Evolutionary conservation across 2,888 invertebrate genomes (phyloP).

Genomic region (Oasisia sp.): DNA sequence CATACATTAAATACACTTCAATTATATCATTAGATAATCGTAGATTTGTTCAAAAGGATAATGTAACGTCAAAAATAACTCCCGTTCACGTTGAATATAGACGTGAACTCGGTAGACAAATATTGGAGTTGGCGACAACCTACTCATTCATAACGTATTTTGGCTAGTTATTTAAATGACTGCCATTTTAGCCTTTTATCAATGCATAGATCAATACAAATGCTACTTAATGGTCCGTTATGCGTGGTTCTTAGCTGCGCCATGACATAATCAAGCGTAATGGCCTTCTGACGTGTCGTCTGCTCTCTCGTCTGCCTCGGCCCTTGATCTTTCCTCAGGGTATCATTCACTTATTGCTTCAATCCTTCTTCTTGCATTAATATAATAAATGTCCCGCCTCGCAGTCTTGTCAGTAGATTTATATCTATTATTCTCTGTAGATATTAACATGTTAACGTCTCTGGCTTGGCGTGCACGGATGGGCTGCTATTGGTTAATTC

Average conservation of each 20-base stretch:
- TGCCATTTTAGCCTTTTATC: neutral
- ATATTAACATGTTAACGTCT: neutral
- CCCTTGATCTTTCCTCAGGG: neutral
- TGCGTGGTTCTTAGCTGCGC: neutral
- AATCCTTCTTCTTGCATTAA: neutral
- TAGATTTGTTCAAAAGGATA: too few relatives aligned
- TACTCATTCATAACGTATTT: neutral
- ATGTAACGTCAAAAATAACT: too few relatives aligned
- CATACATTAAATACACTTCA: too few relatives aligned
- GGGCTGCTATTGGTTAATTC: neutral
- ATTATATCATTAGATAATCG: too few relatives aligned
- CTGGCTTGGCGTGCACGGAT: neutral
- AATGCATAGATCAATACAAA: neutral
- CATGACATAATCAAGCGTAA: neutral
- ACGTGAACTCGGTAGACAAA: too few relatives aligned
- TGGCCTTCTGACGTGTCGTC: neutral
- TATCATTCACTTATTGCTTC: neutral
- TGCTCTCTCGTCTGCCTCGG: neutral
- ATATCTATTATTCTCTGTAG: neutral
- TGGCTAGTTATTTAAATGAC: neutral
- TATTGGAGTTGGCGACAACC: neutral
- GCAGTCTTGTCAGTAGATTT: neutral
- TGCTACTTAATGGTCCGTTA: neutral
- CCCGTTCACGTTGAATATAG: too few relatives aligned
- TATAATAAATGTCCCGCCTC: neutral